A percentile compares a stretch with the other conserved stretches of the same genome.
Conservation (phyloP, 2,888 invertebrate species). For the Xanthia togata region DNA sequence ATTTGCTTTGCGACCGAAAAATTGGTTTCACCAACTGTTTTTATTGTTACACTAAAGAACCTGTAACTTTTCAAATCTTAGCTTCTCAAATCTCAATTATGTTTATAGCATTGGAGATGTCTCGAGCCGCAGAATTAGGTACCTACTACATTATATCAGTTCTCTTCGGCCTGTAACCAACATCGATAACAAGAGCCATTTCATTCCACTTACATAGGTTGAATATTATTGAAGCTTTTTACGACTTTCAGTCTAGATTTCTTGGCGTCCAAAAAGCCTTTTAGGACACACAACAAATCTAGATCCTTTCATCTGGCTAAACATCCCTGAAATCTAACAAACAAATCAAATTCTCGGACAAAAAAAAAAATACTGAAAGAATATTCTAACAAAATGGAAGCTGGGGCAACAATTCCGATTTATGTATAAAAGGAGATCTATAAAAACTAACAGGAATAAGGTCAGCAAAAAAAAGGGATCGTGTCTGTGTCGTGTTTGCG, state of each 20-base stretch:
- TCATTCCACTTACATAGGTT: background rate
- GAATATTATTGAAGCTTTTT: background rate
- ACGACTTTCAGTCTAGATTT: constrained; percentile 6
- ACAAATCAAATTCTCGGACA: constrained; percentile 15
- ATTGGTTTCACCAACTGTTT: no score
- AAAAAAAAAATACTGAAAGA: constrained; percentile 9
- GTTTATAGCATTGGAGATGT: background rate
- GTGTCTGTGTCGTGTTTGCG: constrained; percentile 51
- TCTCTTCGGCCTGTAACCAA: background rate
- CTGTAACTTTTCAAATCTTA: background rate
- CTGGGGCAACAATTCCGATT: constrained; percentile 29
- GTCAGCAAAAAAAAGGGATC: constrained; percentile 54
- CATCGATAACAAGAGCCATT: background rate
- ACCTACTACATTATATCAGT: background rate
- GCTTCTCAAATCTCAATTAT: no score
- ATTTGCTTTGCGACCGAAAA: no score
- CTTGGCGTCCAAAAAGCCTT: constrained; percentile 21
- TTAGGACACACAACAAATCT: background rate
- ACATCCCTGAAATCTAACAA: constrained; percentile 23
- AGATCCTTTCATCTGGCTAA: constrained; percentile 5
- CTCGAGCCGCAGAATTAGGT: background rate
- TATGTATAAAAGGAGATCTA: constrained; percentile 28
- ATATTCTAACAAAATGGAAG: constrained; percentile 20
- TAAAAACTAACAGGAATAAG: constrained; percentile 53
- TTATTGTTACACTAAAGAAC: no score